These are phyloP conservation scores for Eleutherodactylus coqui DNA, from an alignment of 2,797 vertebrate species.

Conservation along the genomic window DNA sequence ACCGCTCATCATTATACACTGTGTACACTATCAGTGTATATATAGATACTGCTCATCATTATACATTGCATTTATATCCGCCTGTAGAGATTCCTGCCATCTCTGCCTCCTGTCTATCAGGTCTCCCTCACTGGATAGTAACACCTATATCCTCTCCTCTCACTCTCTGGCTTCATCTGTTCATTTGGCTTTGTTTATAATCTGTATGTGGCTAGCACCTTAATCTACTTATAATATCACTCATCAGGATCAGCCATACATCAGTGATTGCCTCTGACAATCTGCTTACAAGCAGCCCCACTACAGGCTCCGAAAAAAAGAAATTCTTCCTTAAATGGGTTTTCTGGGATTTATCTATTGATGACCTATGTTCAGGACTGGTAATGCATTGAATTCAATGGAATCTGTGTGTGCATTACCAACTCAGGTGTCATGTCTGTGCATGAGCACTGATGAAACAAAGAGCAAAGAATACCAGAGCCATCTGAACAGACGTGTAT, in stretches of 20 bases:
- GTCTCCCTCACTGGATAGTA: not conserved
- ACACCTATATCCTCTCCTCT: not conserved
- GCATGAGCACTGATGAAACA: no score
- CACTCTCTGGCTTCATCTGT: not conserved
- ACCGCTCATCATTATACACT: not conserved
- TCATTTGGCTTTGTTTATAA: slow-evolving; percentile 3
- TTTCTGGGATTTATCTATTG: no score
- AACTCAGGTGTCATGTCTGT: no score
- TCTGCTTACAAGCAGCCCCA: not conserved
- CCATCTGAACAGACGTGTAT: no score
- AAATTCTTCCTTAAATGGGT: no score
- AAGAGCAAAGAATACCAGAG: no score
- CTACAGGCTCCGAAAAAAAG: not conserved
- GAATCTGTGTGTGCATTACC: no score
- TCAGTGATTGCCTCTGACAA: not conserved
- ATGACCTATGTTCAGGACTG: no score
- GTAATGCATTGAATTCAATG: no score
- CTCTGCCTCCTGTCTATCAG: not conserved
- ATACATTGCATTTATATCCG: not conserved
- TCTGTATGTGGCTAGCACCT: slow-evolving; percentile 2
- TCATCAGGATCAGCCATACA: not conserved
- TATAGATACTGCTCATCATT: not conserved
- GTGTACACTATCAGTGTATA: not conserved
- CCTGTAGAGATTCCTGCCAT: not conserved
- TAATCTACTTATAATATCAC: not conserved